Conservation (phyloP, 2,888 invertebrate species). For the Linnaemya tessellans region DNA sequence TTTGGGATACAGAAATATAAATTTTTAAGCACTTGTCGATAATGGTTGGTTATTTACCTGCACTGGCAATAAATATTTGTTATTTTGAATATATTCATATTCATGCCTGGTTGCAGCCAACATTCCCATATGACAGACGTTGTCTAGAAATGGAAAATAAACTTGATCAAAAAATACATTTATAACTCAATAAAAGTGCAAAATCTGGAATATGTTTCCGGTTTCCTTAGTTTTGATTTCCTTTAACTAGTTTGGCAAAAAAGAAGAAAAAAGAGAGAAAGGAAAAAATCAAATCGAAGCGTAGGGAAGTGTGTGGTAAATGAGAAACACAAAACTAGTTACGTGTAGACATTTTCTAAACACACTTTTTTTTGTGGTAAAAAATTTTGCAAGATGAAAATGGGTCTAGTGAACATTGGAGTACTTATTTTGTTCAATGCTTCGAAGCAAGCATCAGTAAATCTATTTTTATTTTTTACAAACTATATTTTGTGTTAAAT, state of each 20-base stretch:
- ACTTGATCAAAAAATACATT: slow-evolving; percentile 12
- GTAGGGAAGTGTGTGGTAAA: no score
- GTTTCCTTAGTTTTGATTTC: slow-evolving; percentile 59
- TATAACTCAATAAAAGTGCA: slow-evolving; percentile 60
- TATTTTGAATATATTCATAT: slow-evolving; percentile 33
- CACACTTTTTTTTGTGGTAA: slow-evolving; percentile 3
- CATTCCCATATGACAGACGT: slow-evolving; percentile 43
- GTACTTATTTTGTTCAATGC: slow-evolving; percentile 22
- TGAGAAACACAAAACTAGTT: neutral
- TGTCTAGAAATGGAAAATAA: slow-evolving; percentile 16
- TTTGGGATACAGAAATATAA: neutral
- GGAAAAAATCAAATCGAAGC: neutral
- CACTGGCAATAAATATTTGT: slow-evolving; percentile 33
- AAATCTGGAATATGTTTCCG: slow-evolving; percentile 62
- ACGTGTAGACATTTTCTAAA: slow-evolving; percentile 6
- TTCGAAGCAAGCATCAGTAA: slow-evolving; percentile 22
- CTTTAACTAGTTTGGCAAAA: slow-evolving; percentile 25
- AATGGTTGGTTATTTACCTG: slow-evolving; percentile 17
- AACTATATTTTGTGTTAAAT: slow-evolving; percentile 17
- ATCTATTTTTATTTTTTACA: slow-evolving; percentile 51
- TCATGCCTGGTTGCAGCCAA: slow-evolving; percentile 12
- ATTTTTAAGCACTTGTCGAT: slow-evolving; percentile 12
- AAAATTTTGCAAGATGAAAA: neutral
- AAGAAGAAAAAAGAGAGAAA: slow-evolving; percentile 11
- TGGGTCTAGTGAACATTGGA: slow-evolving; percentile 65